Evolutionary conservation across 1,140 invertebrate species (phyloP).

Genomic region (Drosophila seguyi): DNA sequence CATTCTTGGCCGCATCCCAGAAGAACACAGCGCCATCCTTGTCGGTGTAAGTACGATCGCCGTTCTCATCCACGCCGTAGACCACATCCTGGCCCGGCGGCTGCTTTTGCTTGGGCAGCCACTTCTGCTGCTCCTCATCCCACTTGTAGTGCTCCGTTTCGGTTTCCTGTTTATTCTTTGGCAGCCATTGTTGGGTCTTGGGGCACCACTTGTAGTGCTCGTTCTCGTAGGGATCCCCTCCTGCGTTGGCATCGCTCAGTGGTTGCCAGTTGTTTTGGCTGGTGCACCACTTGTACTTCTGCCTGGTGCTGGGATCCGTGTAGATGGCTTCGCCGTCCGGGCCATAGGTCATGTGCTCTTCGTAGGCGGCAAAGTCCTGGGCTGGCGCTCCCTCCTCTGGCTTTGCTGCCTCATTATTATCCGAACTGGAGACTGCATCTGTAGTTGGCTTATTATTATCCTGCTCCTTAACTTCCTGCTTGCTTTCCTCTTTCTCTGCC

Average conservation of each 20-base stretch:
- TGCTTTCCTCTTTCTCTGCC: not conserved
- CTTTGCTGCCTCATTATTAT: conserved; percentile 19
- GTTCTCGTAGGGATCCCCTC: conserved; percentile 87
- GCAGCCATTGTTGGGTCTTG: conserved; percentile 88
- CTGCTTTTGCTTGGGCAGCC: conserved; percentile 65
- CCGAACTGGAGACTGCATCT: not conserved
- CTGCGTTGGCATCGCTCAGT: conserved; percentile 37
- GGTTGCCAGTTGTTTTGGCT: conserved; percentile 87
- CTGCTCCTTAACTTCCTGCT: not conserved
- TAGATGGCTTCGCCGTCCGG: conserved; percentile 90
- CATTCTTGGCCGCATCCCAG: conserved; percentile 95
- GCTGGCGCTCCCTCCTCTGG: not conserved
- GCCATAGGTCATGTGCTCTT: conserved; percentile 87
- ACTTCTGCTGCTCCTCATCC: conserved; percentile 80
- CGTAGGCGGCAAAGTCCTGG: conserved; percentile 84
- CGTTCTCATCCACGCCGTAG: conserved; percentile 90
- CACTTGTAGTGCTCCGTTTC: conserved; percentile 84
- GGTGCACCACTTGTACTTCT: conserved; percentile 89
- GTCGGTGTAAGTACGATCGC: conserved; percentile 93
- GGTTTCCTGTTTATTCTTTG: conserved; percentile 85
- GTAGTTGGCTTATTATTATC: not conserved
- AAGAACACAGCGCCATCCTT: conserved; percentile 95
- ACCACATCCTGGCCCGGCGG: conserved; percentile 82
- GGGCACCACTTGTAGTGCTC: conserved; percentile 90
- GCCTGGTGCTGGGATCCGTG: conserved; percentile 89